Percentiles rank a stretch among this genome's conserved stretches.
phyloP scores from a whole-genome alignment of 2,888 invertebrate genomes.

The Nymphalis urticae region DNA sequence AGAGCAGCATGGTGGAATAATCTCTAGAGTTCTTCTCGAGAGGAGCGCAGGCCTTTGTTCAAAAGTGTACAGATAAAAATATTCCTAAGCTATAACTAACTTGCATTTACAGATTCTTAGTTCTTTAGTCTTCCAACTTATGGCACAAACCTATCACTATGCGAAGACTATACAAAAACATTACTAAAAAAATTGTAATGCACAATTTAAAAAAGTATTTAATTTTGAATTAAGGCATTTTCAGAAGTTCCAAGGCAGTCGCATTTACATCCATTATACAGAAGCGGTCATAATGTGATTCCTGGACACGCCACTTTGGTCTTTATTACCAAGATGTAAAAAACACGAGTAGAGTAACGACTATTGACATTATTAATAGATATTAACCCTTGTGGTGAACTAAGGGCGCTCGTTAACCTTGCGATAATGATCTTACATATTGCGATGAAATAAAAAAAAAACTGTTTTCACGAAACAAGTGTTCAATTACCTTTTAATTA shows the following conservation, averaged over 20 bases:
- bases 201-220: too few relatives aligned
- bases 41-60: too few relatives aligned
- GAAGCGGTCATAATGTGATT: constrained; percentile 23
- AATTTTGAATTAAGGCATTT: too few relatives aligned
- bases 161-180: too few relatives aligned
- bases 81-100: too few relatives aligned
- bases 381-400: constrained; percentile 28
- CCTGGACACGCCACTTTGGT: constrained; percentile 22
- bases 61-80: too few relatives aligned
- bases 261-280: not conserved
- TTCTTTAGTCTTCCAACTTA: too few relatives aligned
- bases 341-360: constrained; percentile 29
- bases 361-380: constrained; percentile 35
- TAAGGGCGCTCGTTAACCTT: constrained; percentile 26
- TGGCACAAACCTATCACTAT: too few relatives aligned
- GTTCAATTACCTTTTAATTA: not conserved
- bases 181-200: too few relatives aligned
- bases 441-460: not conserved
- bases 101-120: too few relatives aligned
- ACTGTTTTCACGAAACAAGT: not conserved
- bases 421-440: constrained; percentile 11
- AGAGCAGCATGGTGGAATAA: too few relatives aligned
- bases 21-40: too few relatives aligned
- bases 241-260: not conserved
- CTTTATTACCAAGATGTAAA: constrained; percentile 34